A percentile compares a stretch with the other conserved stretches of the same genome.
Evolutionary conservation across 2,797 vertebrate species (phyloP).

Genomic region (Sebastes nivosus): DNA sequence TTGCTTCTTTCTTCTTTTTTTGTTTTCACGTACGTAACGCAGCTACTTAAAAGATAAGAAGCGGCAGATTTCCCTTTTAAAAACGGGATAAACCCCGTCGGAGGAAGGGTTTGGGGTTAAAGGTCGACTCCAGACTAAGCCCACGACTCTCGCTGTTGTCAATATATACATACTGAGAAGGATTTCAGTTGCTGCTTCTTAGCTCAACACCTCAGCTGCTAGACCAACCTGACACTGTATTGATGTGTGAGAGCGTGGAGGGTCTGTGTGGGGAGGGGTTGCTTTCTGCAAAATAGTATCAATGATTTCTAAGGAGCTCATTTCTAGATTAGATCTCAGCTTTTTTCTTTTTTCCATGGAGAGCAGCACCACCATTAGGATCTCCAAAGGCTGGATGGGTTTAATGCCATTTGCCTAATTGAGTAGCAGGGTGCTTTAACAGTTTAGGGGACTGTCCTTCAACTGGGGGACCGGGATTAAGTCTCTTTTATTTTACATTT

Average conservation of each 20-base stretch:
- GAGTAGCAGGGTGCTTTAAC: background rate
- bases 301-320: background rate
- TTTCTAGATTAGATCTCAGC: background rate
- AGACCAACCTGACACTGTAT: background rate
- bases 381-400: background rate
- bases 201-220: background rate
- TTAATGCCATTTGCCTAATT: background rate
- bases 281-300: background rate
- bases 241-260: background rate
- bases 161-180: conserved; percentile 34
- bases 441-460: background rate
- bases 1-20: background rate
- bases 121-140: conserved; percentile 40
- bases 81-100: conserved; percentile 37
- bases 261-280: background rate
- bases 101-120: conserved; percentile 28
- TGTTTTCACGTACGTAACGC: background rate
- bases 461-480: background rate
- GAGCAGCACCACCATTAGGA: background rate
- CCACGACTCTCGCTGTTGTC: conserved; percentile 30
- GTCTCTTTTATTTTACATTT: background rate
- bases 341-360: background rate
- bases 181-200: conserved; percentile 35
- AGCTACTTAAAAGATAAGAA: conserved; percentile 16
- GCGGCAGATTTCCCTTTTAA: conserved; percentile 32